Evolutionary conservation across 2,113 vertebrate genomes (phyloP).

Genomic region (Pungitius pungitius): DNA sequence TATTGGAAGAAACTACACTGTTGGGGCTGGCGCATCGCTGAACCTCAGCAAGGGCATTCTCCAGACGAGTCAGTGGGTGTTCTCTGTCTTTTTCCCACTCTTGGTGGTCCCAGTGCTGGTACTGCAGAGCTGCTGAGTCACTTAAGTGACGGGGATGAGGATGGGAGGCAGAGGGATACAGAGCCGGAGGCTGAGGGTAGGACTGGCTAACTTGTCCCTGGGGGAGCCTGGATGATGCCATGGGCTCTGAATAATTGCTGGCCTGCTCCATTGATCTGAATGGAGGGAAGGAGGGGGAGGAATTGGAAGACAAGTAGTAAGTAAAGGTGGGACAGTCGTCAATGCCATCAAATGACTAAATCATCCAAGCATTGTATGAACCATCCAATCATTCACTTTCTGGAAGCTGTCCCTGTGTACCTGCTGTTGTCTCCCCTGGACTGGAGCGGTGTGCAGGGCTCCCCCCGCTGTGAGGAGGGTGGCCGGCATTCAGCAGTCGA

Average conservation of each 20-base stretch:
- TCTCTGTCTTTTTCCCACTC: conserved; percentile 63
- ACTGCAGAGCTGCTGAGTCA: conserved; percentile 48
- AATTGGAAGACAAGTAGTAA: neutral
- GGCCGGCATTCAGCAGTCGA: conserved; percentile 27
- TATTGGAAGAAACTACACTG: conserved; percentile 39
- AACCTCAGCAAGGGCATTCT: conserved; percentile 79
- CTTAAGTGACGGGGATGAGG: conserved; percentile 63
- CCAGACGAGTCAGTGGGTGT: conserved; percentile 74
- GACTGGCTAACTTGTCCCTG: conserved; percentile 44
- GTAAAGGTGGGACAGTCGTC: neutral
- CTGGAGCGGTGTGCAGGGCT: conserved; percentile 50
- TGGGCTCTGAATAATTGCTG: conserved; percentile 54
- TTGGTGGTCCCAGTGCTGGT: conserved; percentile 28
- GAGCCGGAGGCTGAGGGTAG: conserved; percentile 43
- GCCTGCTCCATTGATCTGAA: conserved; percentile 65
- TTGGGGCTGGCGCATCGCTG: conserved; percentile 71
- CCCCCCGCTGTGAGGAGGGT: conserved; percentile 48
- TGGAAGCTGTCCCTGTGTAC: conserved; percentile 23
- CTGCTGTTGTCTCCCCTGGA: conserved; percentile 34
- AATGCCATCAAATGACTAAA: neutral
- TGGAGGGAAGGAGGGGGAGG: conserved; percentile 23
- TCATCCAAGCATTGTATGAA: too few relatives aligned
- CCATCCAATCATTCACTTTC: neutral
- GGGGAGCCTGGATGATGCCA: conserved; percentile 39
- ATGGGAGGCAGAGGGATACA: conserved; percentile 55